Conservation (phyloP, 2,797 vertebrate species). For the Myiothlypis chrysogaster region DNA sequence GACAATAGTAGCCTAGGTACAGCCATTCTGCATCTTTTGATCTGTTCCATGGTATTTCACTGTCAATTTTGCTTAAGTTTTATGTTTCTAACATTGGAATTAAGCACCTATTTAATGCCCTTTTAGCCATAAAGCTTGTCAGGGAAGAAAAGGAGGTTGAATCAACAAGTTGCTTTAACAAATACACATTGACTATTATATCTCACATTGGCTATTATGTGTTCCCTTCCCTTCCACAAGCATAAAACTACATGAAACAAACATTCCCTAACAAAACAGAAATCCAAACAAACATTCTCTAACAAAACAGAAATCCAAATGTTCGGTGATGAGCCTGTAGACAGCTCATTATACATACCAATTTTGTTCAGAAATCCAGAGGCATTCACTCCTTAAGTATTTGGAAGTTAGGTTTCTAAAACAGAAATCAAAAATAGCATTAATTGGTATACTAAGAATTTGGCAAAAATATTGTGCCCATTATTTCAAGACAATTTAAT, state of each 20-base stretch:
- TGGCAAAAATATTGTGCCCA: neutral
- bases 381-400: neutral
- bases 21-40: neutral
- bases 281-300: neutral
- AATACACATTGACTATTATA: neutral
- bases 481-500: neutral
- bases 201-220: neutral
- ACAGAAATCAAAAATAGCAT: neutral
- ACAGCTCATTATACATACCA: neutral
- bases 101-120: neutral
- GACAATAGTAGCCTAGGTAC: neutral
- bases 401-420: neutral
- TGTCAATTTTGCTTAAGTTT: neutral
- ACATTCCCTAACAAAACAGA: neutral
- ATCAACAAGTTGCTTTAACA: neutral
- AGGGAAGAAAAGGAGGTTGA: neutral
- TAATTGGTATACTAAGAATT: neutral
- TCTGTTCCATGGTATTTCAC: neutral
- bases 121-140: neutral
- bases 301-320: neutral
- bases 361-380: slow-evolving; percentile 15
- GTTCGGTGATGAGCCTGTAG: neutral
- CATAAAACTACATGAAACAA: neutral
- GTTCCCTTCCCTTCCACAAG: neutral
- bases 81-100: neutral